A percentile compares a stretch with the other conserved stretches of the same genome.
Conservation (phyloP, 2,888 invertebrate genomes). For the Cerastis leucographa region DNA sequence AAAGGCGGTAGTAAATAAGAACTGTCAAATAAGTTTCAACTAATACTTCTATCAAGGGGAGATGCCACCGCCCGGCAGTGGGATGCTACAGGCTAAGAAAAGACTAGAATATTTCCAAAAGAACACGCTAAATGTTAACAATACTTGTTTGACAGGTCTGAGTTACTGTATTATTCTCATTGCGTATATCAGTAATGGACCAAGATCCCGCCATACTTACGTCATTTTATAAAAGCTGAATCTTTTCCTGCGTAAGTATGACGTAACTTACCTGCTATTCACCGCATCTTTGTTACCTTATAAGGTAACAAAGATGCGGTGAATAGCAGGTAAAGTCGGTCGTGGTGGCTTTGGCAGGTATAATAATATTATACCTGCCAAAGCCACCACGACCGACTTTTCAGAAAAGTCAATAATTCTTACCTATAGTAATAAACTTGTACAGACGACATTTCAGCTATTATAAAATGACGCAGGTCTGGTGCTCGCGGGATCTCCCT, state of each 20-base stretch:
- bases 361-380: too few relatives aligned
- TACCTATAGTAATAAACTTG: neutral
- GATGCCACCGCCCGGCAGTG: neutral
- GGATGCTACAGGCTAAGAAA: constrained; percentile 8
- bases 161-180: neutral
- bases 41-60: neutral
- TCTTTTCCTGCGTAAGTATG: neutral
- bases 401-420: neutral
- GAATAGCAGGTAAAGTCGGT: too few relatives aligned
- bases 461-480: neutral
- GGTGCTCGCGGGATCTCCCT: neutral
- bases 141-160: neutral
- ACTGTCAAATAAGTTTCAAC: constrained; percentile 5
- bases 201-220: too few relatives aligned
- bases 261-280: neutral
- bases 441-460: neutral
- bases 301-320: too few relatives aligned
- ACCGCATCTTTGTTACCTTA: neutral
- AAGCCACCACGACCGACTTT: neutral
- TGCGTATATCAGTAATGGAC: neutral
- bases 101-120: constrained; percentile 38
- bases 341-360: too few relatives aligned
- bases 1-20: neutral
- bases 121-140: neutral
- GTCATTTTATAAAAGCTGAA: neutral